Base-by-base conservation (phyloP, 1,140 invertebrate species). In the Geopemphigus sp. region DNA sequence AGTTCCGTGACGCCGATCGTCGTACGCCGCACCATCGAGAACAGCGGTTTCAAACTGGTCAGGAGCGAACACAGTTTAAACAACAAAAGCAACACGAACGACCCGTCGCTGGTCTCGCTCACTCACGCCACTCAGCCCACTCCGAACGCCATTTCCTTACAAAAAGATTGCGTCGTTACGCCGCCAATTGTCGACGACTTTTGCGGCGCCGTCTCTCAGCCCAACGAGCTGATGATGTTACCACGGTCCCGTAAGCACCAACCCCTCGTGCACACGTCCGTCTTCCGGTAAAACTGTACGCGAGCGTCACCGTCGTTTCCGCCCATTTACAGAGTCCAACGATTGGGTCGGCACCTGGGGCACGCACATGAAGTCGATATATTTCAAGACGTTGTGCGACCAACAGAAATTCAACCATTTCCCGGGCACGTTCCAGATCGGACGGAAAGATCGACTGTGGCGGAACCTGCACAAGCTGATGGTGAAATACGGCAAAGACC, bases 381-480 rank as follows among this genome's bases (percentile, higher is more conserved):
- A 90, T 85, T 94, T 93, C 83, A 90, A 90, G 83, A 89, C 89
- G 1, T 86, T 98, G 61, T 91, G 92, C 82, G 92, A 95, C 80
- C 92, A 91, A 82, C 96, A 98, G 85, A 98, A 98, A 87, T 89
- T 99, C 81, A 99, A 99, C 86, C 97, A 99, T 85, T 96, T 98
- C 84, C 96, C 97, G 0, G 97, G 96, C 17, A 96, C 95, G 11
- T 99, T 98, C 86, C 96, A 98, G 86, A 92, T 99, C 66, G 97
- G 97, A 0, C 88, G 97, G 0, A 99, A 99, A 86, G 97, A 99
- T 86, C 87, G 94, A 29, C 88, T 98, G 39, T 99, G 96, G 96
- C 88, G 92, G 39, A 96, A 95, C 84, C 87, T 95, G 1, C 90
- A 92, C 82, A 89, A 91, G 83, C 89, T 96, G 84, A 91, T 92